A percentile compares a stretch with the other conserved stretches of the same genome.
These are phyloP conservation scores for Charina bottae DNA, from an alignment of 2,113 vertebrate genomes.

Conservation along the genomic window DNA sequence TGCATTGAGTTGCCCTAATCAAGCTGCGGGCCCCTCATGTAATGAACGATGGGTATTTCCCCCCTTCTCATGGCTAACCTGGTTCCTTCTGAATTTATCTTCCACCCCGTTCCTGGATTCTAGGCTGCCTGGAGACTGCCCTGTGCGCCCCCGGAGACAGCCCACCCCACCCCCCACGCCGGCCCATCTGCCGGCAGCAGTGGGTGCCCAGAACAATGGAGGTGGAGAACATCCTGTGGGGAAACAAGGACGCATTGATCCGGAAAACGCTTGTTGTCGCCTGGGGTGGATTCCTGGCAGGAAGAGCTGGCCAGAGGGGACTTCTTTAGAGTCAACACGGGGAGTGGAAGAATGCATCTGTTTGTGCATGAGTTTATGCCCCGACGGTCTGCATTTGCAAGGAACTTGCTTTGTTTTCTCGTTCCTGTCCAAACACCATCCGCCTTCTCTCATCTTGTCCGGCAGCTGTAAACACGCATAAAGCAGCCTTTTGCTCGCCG, in stretches of 20 bases:
- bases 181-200: conserved; percentile 7
- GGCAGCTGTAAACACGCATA: neutral
- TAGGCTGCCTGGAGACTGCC: neutral
- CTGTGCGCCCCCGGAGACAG: rapidly evolving
- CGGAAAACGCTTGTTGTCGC: neutral
- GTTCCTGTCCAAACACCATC: neutral
- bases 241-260: rapidly evolving
- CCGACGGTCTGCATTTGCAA: neutral
- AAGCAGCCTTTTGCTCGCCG: neutral
- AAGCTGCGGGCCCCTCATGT: neutral
- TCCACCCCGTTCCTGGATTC: neutral
- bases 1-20: neutral
- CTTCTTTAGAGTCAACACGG: neutral
- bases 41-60: neutral
- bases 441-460: neutral
- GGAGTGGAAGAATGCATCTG: neutral
- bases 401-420: neutral
- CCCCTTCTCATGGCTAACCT: neutral
- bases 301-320: neutral
- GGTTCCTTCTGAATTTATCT: neutral
- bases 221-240: conserved; percentile 11
- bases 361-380: no score
- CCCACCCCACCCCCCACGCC: neutral
- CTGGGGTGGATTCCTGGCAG: neutral
- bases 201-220: conserved; percentile 12